Conservation (phyloP, 2,888 invertebrate species). For the Embidobia sp. region DNA sequence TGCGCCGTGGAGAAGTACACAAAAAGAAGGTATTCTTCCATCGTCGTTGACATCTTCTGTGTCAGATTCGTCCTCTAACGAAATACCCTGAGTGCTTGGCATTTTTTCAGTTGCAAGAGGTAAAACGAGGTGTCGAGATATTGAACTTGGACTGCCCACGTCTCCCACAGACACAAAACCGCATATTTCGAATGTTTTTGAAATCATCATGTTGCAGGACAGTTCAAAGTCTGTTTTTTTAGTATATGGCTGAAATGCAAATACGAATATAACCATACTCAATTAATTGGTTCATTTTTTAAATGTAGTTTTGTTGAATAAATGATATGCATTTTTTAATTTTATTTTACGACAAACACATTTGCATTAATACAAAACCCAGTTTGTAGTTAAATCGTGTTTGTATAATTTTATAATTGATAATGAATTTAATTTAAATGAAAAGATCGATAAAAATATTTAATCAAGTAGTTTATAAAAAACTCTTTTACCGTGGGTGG, state of each 20-base stretch:
- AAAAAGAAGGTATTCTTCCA: conserved; percentile 92
- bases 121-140: conserved; percentile 94
- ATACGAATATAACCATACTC: too few species aligned
- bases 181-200: conserved; percentile 90
- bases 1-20: conserved; percentile 96
- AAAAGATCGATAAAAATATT: too few species aligned
- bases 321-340: too few species aligned
- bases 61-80: conserved; percentile 82
- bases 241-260: conserved; percentile 82
- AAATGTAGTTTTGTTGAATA: too few species aligned
- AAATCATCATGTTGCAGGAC: conserved; percentile 84
- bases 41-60: conserved; percentile 86
- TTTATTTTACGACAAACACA: too few species aligned
- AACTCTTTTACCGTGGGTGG: conserved; percentile 86
- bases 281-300: too few species aligned
- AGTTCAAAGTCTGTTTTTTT: conserved; percentile 86
- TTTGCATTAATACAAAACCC: too few species aligned
- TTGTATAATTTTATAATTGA: too few species aligned
- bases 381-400: too few species aligned
- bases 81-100: conserved; percentile 80
- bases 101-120: conserved; percentile 85
- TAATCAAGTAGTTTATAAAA: too few species aligned
- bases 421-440: too few species aligned
- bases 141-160: conserved; percentile 93
- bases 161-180: conserved; percentile 95